A percentile compares a stretch with the other conserved stretches of the same genome.
Conservation (phyloP, 2,888 invertebrate species). For the Mycalesis mineus region DNA sequence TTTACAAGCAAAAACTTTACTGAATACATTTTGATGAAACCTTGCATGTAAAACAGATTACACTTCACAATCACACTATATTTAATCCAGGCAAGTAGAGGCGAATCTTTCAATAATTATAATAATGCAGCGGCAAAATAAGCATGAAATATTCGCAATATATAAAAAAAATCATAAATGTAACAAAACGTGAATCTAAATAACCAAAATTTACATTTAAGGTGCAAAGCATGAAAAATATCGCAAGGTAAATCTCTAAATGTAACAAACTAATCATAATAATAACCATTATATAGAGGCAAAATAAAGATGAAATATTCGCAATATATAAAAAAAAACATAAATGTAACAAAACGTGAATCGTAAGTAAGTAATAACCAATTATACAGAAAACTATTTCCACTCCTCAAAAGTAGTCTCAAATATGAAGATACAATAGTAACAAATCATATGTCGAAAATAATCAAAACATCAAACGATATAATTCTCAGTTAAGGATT, state of each 20-base stretch:
- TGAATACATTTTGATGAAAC: no score
- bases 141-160: not conserved
- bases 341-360: slow-evolving; percentile 12
- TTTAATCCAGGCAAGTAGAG: no score
- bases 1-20: no score
- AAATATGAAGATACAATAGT: slow-evolving; percentile 2
- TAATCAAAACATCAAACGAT: not conserved
- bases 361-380: not conserved
- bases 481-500: slow-evolving; percentile 14
- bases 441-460: not conserved
- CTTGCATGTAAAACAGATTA: no score
- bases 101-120: no score
- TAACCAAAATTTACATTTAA: no score
- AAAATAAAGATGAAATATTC: not conserved
- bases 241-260: no score
- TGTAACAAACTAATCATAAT: no score
- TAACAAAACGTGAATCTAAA: slow-evolving; percentile 10
- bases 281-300: no score
- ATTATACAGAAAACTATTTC: slow-evolving; percentile 1
- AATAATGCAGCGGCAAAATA: no score
- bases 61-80: no score
- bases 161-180: not conserved
- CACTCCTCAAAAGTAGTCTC: not conserved
- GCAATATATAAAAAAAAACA: not conserved
- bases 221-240: no score